A percentile compares a stretch with the other conserved stretches of the same genome.
These are phyloP conservation scores for Axea sp. DNA, from an alignment of 2,888 invertebrate genomes.

Conservation along the genomic window DNA sequence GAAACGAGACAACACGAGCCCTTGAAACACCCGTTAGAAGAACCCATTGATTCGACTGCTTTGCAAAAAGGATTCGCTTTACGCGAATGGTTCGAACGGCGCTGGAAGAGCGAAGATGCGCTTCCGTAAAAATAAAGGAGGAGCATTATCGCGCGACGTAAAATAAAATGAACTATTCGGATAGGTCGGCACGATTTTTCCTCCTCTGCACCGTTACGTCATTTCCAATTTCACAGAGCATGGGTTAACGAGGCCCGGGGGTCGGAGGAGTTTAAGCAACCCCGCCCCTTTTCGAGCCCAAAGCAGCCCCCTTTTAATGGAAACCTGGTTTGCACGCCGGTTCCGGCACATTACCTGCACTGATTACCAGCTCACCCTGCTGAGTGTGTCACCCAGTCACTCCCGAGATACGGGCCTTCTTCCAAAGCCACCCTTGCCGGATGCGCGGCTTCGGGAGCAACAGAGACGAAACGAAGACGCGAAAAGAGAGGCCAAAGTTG, in stretches of 20 bases:
- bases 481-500: too few species aligned
- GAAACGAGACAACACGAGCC: too few species aligned
- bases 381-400: slow-evolving; percentile 77
- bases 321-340: slow-evolving; percentile 67
- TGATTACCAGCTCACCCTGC: slow-evolving; percentile 76
- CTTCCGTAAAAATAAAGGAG: too few species aligned
- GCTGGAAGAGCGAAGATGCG: too few species aligned
- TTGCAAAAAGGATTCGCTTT: too few species aligned
- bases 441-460: slow-evolving; percentile 6
- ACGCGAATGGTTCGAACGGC: too few species aligned
- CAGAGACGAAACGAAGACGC: too few species aligned
- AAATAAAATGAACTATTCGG: too few species aligned
- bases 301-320: slow-evolving; percentile 69
- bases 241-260: slow-evolving; percentile 79
- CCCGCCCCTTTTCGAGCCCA: slow-evolving; percentile 19
- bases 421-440: slow-evolving; percentile 57
- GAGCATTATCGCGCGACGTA: too few species aligned
- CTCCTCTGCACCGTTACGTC: slow-evolving; percentile 67
- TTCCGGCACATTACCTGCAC: slow-evolving; percentile 79
- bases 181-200: slow-evolving; percentile 36
- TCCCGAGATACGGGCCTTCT: slow-evolving; percentile 74
- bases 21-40: too few species aligned
- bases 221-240: slow-evolving; percentile 80
- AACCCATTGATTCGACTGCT: too few species aligned
- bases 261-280: slow-evolving; percentile 64